Conservation (phyloP, 2,797 vertebrate genomes). For the Harpagifer antarcticus region DNA sequence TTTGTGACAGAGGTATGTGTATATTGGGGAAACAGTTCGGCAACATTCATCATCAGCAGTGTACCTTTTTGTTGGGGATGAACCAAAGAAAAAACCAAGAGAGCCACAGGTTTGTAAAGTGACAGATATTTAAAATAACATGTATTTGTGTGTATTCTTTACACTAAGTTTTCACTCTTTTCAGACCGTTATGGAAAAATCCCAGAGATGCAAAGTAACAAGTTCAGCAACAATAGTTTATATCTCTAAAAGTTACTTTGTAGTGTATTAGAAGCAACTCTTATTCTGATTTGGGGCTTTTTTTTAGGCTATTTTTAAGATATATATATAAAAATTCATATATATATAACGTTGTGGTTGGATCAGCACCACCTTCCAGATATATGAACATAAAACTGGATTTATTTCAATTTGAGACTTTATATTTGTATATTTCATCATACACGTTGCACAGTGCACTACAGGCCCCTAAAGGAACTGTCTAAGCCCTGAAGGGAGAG, state of each 20-base stretch:
- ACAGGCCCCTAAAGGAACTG: background rate
- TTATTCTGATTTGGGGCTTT: background rate
- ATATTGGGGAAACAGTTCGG: background rate
- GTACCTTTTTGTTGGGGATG: background rate
- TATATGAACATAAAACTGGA: background rate
- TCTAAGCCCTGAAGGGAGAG: background rate
- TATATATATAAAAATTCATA: too few species aligned
- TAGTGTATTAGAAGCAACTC: constrained; percentile 1
- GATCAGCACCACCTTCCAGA: background rate
- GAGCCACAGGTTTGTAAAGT: background rate
- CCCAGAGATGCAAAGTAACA: background rate
- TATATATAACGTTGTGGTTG: too few species aligned
- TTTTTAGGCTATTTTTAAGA: background rate
- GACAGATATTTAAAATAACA: background rate
- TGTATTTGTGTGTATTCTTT: background rate
- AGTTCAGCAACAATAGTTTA: background rate
- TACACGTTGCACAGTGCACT: background rate
- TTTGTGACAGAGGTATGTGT: constrained; percentile 14
- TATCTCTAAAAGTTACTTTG: background rate
- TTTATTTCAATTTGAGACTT: background rate
- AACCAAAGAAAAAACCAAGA: background rate
- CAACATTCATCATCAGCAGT: too few species aligned
- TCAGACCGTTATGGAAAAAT: background rate
- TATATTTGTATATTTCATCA: background rate
- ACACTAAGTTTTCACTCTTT: background rate